Percentiles rank a stretch among this genome's conserved stretches.
Evolutionary conservation across 1,140 invertebrate species (phyloP).

Genomic region (Aplysia californica): DNA sequence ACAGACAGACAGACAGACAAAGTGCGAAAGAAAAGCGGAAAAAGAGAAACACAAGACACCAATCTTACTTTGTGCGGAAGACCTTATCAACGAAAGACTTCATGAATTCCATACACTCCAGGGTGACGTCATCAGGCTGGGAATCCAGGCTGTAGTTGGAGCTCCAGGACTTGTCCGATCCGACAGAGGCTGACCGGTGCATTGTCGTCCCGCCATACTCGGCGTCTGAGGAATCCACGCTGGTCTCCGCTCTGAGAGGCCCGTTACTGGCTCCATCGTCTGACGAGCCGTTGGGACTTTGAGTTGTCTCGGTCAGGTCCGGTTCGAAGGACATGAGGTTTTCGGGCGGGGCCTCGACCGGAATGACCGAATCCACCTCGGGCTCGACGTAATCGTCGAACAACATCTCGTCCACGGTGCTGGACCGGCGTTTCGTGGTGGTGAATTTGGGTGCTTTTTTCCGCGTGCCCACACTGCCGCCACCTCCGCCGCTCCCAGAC

Average conservation of each 20-base stretch:
- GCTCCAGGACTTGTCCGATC: slow-evolving; percentile 79
- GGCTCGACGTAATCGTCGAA: slow-evolving; percentile 61
- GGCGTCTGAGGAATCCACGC: slow-evolving; percentile 73
- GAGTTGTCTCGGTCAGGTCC: slow-evolving; percentile 36
- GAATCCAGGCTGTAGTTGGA: slow-evolving; percentile 80
- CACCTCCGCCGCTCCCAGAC: too few relatives aligned
- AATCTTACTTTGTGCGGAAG: slow-evolving; percentile 66
- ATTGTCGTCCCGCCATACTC: slow-evolving; percentile 57
- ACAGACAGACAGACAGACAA: background rate
- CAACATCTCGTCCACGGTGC: slow-evolving; percentile 63
- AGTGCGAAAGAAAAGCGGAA: background rate
- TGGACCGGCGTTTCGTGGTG: slow-evolving; percentile 51
- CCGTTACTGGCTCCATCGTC: slow-evolving; percentile 29
- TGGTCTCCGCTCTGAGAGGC: slow-evolving; percentile 59
- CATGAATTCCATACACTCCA: slow-evolving; percentile 77
- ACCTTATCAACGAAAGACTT: slow-evolving; percentile 78
- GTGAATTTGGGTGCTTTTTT: slow-evolving; percentile 48
- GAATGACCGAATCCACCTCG: slow-evolving; percentile 24
- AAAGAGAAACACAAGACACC: background rate
- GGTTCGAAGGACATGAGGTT: slow-evolving; percentile 61
- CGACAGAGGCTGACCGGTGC: slow-evolving; percentile 73
- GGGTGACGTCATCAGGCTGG: slow-evolving; percentile 75
- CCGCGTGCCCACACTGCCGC: too few relatives aligned
- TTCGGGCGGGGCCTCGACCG: slow-evolving; percentile 41
- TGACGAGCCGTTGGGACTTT: slow-evolving; percentile 13